These are phyloP conservation scores for Cinara cedri DNA, from an alignment of 2,888 invertebrate species.

Conservation along the genomic window DNA sequence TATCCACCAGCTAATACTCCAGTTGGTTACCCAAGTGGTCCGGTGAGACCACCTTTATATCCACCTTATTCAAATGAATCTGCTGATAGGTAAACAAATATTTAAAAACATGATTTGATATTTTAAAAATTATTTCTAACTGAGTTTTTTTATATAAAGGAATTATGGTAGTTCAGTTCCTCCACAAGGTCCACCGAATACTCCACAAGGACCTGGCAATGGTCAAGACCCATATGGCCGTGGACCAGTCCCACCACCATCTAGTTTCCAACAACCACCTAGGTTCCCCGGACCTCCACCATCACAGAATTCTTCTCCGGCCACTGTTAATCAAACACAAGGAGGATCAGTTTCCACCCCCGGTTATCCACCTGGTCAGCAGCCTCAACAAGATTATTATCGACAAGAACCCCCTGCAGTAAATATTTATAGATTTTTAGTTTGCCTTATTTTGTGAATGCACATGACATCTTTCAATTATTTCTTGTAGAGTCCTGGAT, in stretches of 20 bases:
- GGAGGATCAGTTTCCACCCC: constrained; percentile 60
- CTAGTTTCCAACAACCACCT: constrained; percentile 64
- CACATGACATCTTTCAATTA: background rate
- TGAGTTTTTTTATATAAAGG: constrained; percentile 59
- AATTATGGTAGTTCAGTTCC: constrained; percentile 51
- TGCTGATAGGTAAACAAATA: constrained; percentile 60
- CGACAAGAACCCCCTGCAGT: constrained; percentile 65
- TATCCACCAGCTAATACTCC: constrained; percentile 52
- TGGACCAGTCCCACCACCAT: constrained; percentile 62
- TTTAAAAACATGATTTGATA: background rate
- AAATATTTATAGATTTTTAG: background rate
- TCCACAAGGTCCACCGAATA: constrained; percentile 50
- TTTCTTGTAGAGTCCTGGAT: constrained; percentile 48
- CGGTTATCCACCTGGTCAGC: constrained; percentile 60
- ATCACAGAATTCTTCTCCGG: constrained; percentile 61
- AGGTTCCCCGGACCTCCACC: constrained; percentile 65
- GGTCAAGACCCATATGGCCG: constrained; percentile 53
- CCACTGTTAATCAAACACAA: constrained; percentile 62
- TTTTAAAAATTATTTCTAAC: background rate
- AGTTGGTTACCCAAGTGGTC: constrained; percentile 43
- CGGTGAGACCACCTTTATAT: constrained; percentile 53
- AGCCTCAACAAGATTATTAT: constrained; percentile 65
- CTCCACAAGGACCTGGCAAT: constrained; percentile 49
- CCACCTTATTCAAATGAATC: constrained; percentile 59
- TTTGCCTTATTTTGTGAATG: background rate